Conservation (phyloP, 2,888 invertebrate species). For the Hoplodrina ambigua region DNA sequence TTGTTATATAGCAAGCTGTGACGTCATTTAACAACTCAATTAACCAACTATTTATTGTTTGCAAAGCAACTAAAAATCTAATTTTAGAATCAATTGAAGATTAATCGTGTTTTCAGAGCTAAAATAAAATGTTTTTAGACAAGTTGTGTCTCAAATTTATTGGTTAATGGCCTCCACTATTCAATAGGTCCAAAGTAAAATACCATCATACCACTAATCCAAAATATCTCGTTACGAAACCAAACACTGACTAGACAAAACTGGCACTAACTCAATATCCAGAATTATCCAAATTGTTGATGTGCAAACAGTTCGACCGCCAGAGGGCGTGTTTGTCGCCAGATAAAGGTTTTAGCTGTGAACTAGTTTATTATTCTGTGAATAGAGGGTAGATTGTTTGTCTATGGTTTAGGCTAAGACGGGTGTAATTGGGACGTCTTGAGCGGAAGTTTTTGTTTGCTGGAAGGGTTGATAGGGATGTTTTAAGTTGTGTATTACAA, state of each 20-base stretch:
- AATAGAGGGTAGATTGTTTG: slow-evolving; percentile 55
- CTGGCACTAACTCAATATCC: slow-evolving; percentile 37
- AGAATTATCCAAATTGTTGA: slow-evolving; percentile 26
- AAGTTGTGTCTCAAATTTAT: too few relatives aligned
- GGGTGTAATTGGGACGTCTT: slow-evolving; percentile 30
- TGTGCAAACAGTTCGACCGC: slow-evolving; percentile 49
- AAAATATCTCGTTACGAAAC: slow-evolving; percentile 18
- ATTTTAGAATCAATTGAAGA: too few relatives aligned
- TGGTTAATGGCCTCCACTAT: too few relatives aligned
- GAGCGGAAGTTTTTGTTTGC: slow-evolving; percentile 8
- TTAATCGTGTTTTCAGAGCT: too few relatives aligned
- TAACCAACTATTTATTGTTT: too few relatives aligned
- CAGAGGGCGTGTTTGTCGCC: slow-evolving; percentile 56
- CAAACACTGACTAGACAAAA: slow-evolving; percentile 25
- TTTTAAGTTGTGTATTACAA: background rate
- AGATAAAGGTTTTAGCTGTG: slow-evolving; percentile 61
- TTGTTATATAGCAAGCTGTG: too few relatives aligned
- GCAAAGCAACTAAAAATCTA: background rate
- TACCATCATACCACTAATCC: background rate
- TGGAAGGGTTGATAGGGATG: background rate
- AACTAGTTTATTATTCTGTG: slow-evolving; percentile 64
- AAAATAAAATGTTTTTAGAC: too few relatives aligned
- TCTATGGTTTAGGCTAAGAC: slow-evolving; percentile 39
- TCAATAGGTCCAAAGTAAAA: background rate
- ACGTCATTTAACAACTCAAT: background rate